Conservation (phyloP, 1,140 invertebrate species). For the Hormaphis cornu region DNA sequence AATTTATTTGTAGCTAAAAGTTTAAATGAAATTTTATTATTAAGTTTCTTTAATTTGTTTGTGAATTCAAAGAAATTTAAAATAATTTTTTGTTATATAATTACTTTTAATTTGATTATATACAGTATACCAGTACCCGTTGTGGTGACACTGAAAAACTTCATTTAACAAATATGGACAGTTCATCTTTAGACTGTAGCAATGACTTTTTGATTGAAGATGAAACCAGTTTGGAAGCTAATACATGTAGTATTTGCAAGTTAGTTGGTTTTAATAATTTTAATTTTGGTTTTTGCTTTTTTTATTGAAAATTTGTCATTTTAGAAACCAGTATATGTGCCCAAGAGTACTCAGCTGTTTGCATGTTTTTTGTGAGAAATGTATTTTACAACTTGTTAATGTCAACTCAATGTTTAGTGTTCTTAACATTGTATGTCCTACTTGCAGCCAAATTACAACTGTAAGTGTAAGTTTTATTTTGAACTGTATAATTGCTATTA, state of each 20-base stretch:
- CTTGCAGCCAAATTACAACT: slow-evolving; percentile 73
- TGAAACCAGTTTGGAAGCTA: not conserved
- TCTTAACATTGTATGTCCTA: slow-evolving; percentile 52
- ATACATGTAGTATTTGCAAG: slow-evolving; percentile 31
- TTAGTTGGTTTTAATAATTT: not conserved
- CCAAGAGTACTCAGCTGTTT: slow-evolving; percentile 82
- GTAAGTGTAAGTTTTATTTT: slow-evolving; percentile 42
- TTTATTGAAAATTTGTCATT: not conserved
- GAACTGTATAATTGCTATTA: slow-evolving; percentile 14
- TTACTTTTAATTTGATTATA: too few species aligned
- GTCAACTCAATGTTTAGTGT: slow-evolving; percentile 48
- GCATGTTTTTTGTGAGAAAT: slow-evolving; percentile 85
- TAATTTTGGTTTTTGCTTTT: not conserved
- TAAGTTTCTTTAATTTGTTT: too few species aligned
- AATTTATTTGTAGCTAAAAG: too few species aligned
- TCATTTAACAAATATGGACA: slow-evolving; percentile 19
- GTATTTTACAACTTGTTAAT: slow-evolving; percentile 66
- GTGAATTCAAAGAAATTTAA: too few species aligned
- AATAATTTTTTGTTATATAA: not conserved
- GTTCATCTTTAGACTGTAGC: slow-evolving; percentile 7
- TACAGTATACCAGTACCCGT: not conserved
- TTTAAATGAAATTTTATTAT: too few species aligned
- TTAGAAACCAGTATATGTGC: slow-evolving; percentile 51
- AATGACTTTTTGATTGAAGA: slow-evolving; percentile 29
- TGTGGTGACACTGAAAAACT: not conserved